These are phyloP conservation scores for Chiloscyllium plagiosum DNA, from an alignment of 2,113 vertebrate species.

Conservation along the genomic window DNA sequence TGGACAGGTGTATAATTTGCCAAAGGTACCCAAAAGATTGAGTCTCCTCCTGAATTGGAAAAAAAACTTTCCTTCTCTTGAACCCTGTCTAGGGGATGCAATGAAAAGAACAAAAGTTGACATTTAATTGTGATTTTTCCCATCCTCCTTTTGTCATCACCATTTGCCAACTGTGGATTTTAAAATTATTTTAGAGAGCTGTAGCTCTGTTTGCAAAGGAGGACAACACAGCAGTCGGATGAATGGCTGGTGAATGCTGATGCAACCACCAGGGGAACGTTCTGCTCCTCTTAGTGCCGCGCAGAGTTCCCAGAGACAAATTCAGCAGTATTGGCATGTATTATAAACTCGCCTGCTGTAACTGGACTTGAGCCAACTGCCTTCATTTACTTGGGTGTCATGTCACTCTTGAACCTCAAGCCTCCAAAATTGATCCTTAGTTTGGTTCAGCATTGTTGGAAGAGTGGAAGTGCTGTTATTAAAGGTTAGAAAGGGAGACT, in stretches of 20 bases:
- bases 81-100: neutral
- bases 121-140: neutral
- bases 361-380: neutral
- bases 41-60: neutral
- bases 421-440: neutral
- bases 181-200: neutral
- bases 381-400: neutral
- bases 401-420: neutral
- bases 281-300: neutral
- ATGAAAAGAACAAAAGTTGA: neutral
- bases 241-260: neutral
- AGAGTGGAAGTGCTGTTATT: neutral
- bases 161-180: neutral
- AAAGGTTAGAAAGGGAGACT: neutral
- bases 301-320: neutral
- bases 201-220: neutral
- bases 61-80: neutral
- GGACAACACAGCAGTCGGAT: neutral
- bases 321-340: neutral
- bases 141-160: neutral
- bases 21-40: slow-evolving; percentile 66
- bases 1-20: slow-evolving; percentile 79
- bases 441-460: neutral
- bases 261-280: neutral
- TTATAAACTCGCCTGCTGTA: neutral